Percentiles rank a stretch among this genome's conserved stretches.
phyloP scores from a whole-genome alignment of 2,797 vertebrate genomes.

The Rhadinocentrus ornatus region DNA sequence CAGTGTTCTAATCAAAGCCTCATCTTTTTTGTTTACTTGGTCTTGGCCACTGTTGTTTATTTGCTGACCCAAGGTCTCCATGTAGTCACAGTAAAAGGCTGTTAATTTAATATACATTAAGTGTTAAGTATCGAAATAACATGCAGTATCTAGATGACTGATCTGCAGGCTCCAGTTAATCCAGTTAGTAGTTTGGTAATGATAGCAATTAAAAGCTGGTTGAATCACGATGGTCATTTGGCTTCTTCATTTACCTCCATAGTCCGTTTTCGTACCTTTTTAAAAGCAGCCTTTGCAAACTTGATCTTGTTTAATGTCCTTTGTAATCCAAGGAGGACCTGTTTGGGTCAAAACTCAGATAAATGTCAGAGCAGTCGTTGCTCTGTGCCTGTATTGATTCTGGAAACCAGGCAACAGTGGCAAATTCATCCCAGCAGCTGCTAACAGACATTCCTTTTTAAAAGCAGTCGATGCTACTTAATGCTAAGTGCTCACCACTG shows the following conservation, averaged over 20 bases:
- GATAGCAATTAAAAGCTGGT: conserved; percentile 46
- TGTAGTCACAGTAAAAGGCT: conserved; percentile 26
- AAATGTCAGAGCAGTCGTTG: conserved; percentile 25
- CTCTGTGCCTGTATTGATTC: conserved; percentile 66
- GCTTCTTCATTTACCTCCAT: conserved; percentile 33
- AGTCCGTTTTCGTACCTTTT: too few species aligned
- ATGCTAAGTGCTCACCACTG: conserved; percentile 62
- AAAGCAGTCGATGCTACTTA: conserved; percentile 71
- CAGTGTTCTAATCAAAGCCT: conserved; percentile 56
- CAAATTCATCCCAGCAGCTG: conserved; percentile 50
- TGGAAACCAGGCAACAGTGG: conserved; percentile 68
- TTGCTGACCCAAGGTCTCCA: conserved; percentile 49
- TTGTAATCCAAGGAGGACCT: conserved; percentile 44
- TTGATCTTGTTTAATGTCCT: conserved; percentile 29
- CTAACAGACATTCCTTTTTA: conserved; percentile 61
- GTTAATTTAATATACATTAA: conserved; percentile 30
- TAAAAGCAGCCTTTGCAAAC: conserved; percentile 22
- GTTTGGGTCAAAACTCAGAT: conserved; percentile 32
- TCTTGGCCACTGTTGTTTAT: conserved; percentile 44
- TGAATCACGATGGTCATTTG: conserved; percentile 19
- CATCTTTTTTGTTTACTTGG: conserved; percentile 13
- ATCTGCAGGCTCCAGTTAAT: conserved; percentile 27
- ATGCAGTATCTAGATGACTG: conserved; percentile 12
- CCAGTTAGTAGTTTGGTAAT: conserved; percentile 30
- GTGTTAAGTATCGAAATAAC: conserved; percentile 32